Evolutionary conservation across 2,888 invertebrate genomes (phyloP), one percentile per base, ranked within the genome.

Genomic region (Cerastis leucographa): DNA sequence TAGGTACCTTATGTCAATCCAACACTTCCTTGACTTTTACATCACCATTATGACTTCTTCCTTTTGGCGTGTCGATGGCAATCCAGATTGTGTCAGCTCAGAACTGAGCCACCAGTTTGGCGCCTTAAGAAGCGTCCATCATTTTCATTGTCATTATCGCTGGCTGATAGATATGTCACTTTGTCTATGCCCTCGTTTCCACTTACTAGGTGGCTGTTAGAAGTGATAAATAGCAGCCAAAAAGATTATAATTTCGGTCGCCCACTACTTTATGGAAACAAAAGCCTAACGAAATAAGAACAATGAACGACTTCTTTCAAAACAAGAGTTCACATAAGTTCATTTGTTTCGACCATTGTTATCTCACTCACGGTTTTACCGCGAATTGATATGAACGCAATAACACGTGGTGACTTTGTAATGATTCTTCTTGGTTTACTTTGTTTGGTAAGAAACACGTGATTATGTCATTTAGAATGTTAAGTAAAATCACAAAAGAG

Each of bases 291-390:
- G 62, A 56, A 61, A 42, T 42, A 62, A 70, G 42, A 71, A 83
- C 67, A 83, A 83, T 83, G 51, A n/a, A 44, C 19, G 51, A 54
- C 35, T n/a, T 62, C 44, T 72, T 77, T 71, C 46, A 44, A 61
- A 62, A 56, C 25, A 49, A 66, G 64, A 65, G 84, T 72, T 72
- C 40, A 78, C 19, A 40, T 17, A 59, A 71, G 71, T 76, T 77
- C 44, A 82, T 77, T 71, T 72, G 59, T 81, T 44, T 61, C 68
- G 68, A 9, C n/a, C 72, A 73, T 81, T 81, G 79, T 81, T 72
- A 81, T 79, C 80, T 61, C 29, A 40, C 46, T 76, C 78, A 86
- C 80, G 77, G 44, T 62, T 85, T 59, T 86, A 76, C 86, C 46
- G 76, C 78, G 83, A 87, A 86, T 44, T 59, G 62, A 78, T 85